Base-by-base conservation (phyloP, 2,888 invertebrate species). In the Lithophane ornitopus region DNA sequence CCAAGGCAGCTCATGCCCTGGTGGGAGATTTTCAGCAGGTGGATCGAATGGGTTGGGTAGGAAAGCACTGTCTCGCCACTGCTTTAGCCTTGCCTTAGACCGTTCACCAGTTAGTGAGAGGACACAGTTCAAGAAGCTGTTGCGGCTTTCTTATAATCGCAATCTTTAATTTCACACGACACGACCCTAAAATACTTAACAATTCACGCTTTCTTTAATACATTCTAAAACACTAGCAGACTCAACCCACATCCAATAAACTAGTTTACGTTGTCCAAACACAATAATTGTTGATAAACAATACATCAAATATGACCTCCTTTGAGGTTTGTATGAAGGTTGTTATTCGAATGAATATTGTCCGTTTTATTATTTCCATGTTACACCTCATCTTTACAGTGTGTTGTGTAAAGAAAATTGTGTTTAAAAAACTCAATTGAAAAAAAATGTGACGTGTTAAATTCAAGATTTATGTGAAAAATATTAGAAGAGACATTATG, bases 271-370 rank as follows among this genome's bases (percentile, higher is more conserved):
- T 41, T 76, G 70, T 73, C 49, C 80, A 85, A 85, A 87, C 71
- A 87, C 39, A 69, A 77, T 78, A 84, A 87, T 84, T 79, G 81
- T 69, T 79, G 86, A 83, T 90, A 91, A 91, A 81, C 66, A 78
- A 81, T 80, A 90, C 61, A 59, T 74, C 88, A 92, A 92, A 93
- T 83, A 92, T 67, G 82, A 80, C 91, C 92, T 83, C 89, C 87
- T 80, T 85, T 85, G 87, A 88, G 14, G 62, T 41, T 41, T 19
- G 28, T 87, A 88, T 74, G 61, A 34, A 62, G 59, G 14, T 49
- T 67, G 70, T 49, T 74, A 70, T 73, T 76, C 63, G 11, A 44
- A 66, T 8, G 61, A 70, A 78, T 85, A 77, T 75, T 69, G 89
- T 89, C 83, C 76, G 77, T 70, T 84, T 85, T 80, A 66, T 72